Evolutionary conservation across 2,888 invertebrate species (phyloP).

Genomic region (Quadriops clusia): DNA sequence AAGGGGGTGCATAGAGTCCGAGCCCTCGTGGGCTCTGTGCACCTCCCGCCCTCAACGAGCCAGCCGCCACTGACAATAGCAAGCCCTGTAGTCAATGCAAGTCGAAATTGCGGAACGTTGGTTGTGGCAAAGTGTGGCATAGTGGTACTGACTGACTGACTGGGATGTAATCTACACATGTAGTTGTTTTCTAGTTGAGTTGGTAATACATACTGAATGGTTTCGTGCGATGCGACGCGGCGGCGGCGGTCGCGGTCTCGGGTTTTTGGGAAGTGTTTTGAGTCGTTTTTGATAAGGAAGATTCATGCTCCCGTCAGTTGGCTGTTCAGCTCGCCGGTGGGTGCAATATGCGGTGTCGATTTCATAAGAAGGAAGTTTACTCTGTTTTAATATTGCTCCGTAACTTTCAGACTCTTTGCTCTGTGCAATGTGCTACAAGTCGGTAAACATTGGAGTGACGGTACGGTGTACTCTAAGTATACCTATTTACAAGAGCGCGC

Average conservation of each 20-base stretch:
- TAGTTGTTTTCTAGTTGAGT: too few relatives aligned
- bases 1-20: conserved; percentile 23
- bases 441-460: conserved; percentile 30
- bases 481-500: conserved; percentile 25
- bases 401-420: conserved; percentile 32
- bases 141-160: too few relatives aligned
- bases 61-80: conserved; percentile 33
- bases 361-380: conserved; percentile 31
- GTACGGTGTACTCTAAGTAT: conserved; percentile 26
- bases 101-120: conserved; percentile 17
- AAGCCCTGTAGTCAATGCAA: conserved; percentile 25
- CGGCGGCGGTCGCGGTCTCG: too few relatives aligned
- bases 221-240: too few relatives aligned
- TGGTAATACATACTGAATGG: too few relatives aligned
- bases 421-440: conserved; percentile 33
- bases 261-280: too few relatives aligned
- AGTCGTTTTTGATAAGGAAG: too few relatives aligned
- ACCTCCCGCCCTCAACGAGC: conserved; percentile 30
- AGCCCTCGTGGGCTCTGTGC: conserved; percentile 23
- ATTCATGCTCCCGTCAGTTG: conserved; percentile 22
- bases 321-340: conserved; percentile 21
- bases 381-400: conserved; percentile 29
- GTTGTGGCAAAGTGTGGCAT: too few relatives aligned
- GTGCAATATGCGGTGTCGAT: conserved; percentile 18
- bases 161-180: too few relatives aligned